Percentiles rank a stretch among this genome's conserved stretches.
Conservation (phyloP, 2,113 vertebrate genomes). For the Anarrhichthys ocellatus region DNA sequence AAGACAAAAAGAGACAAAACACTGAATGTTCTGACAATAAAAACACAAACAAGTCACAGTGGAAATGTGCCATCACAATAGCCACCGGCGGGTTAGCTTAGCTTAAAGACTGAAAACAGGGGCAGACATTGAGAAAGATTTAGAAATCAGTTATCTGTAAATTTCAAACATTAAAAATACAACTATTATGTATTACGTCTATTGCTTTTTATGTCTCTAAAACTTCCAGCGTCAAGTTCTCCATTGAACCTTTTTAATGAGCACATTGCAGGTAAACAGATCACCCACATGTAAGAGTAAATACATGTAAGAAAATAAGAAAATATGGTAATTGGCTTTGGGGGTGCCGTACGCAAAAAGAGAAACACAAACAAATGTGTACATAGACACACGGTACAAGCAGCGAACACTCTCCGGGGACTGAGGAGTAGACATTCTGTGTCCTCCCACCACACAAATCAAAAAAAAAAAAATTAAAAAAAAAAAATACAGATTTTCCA, state of each 20-base stretch:
- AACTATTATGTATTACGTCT: not conserved
- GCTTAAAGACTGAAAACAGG: not conserved
- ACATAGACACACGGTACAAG: constrained; percentile 7
- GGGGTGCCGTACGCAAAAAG: not conserved
- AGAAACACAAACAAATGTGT: not conserved
- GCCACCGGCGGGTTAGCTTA: not conserved
- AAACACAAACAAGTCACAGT: too few species aligned
- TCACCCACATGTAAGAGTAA: not conserved
- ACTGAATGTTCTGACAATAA: too few species aligned
- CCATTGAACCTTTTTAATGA: not conserved
- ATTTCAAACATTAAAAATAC: not conserved
- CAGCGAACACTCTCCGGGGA: constrained; percentile 34
- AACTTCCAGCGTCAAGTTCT: not conserved
- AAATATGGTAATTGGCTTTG: not conserved
- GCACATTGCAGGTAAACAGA: not conserved
- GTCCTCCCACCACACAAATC: constrained; percentile 25
- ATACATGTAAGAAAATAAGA: not conserved
- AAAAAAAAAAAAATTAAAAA: constrained; percentile 33
- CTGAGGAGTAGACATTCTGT: not conserved
- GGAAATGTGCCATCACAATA: too few species aligned
- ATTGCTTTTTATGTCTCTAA: not conserved
- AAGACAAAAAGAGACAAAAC: too few species aligned
- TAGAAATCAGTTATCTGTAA: not conserved
- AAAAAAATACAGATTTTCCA: constrained; percentile 15
- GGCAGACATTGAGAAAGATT: not conserved